Percentiles rank a stretch among this genome's conserved stretches.
These are phyloP conservation scores for Pissodes strobi DNA, from an alignment of 1,140 invertebrate genomes.

Conservation along the genomic window DNA sequence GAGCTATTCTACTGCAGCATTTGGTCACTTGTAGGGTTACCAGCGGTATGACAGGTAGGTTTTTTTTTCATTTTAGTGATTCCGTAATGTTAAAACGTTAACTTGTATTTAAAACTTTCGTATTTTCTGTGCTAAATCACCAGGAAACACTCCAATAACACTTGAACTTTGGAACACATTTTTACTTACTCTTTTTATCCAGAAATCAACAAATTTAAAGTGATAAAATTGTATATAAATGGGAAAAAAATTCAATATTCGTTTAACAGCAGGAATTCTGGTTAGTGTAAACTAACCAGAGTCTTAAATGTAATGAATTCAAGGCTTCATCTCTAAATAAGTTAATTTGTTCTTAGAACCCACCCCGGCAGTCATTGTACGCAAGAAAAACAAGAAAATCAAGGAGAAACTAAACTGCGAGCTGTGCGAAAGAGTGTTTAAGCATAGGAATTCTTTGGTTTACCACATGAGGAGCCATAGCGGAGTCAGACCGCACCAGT, in stretches of 20 bases:
- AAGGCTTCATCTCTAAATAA: too few species aligned
- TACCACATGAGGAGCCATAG: conserved; percentile 83
- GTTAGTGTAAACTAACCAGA: too few species aligned
- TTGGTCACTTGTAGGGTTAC: conserved; percentile 49
- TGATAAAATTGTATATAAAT: too few species aligned
- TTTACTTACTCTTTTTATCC: too few species aligned
- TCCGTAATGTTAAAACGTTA: neutral
- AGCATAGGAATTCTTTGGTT: conserved; percentile 80
- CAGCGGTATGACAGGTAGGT: conserved; percentile 53
- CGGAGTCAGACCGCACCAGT: conserved; percentile 75
- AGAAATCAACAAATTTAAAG: too few species aligned
- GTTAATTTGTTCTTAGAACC: conserved; percentile 21
- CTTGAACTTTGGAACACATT: too few species aligned
- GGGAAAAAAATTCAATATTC: too few species aligned
- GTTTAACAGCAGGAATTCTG: too few species aligned
- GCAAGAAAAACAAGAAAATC: conserved; percentile 42
- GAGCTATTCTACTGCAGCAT: conserved; percentile 51
- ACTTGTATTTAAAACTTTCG: too few species aligned
- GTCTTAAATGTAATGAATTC: too few species aligned
- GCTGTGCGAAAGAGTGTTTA: conserved; percentile 75
- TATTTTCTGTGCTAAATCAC: too few species aligned
- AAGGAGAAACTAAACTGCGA: conserved; percentile 60
- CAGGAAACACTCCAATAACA: too few species aligned
- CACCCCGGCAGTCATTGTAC: conserved; percentile 29
- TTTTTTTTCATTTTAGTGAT: neutral